Percentiles rank a stretch among this genome's conserved stretches.
Conservation (phyloP, 2,888 invertebrate species). For the Rhorus exstirpatorius region DNA sequence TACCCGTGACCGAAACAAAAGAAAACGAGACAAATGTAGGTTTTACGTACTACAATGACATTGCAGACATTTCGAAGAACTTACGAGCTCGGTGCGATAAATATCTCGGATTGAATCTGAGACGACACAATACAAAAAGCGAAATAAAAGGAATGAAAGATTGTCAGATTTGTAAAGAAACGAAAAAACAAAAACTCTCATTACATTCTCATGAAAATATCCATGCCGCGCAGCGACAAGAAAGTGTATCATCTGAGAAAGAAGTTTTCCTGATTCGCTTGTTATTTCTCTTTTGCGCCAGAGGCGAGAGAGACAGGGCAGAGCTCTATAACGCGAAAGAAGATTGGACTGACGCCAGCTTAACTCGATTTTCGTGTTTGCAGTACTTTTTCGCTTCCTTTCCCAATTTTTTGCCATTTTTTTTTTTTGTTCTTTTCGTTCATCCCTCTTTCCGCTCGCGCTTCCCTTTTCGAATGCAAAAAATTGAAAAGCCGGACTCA, state of each 20-base stretch:
- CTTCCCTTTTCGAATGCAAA: slow-evolving; percentile 56
- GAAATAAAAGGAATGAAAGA: slow-evolving; percentile 7
- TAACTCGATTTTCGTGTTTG: slow-evolving; percentile 70
- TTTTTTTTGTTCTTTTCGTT: slow-evolving; percentile 8
- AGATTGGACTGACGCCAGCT: slow-evolving; percentile 69
- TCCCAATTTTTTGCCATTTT: slow-evolving; percentile 54
- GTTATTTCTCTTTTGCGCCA: slow-evolving; percentile 59
- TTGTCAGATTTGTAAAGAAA: slow-evolving; percentile 10
- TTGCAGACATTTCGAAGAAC: not conserved
- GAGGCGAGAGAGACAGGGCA: slow-evolving; percentile 5
- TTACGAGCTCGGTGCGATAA: not conserved
- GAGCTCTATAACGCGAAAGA: slow-evolving; percentile 46
- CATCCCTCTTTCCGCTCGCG: slow-evolving; percentile 18
- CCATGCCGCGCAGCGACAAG: not conserved
- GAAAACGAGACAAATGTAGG: not conserved
- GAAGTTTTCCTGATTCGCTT: slow-evolving; percentile 56
- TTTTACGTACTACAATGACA: not conserved
- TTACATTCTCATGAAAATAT: slow-evolving; percentile 47
- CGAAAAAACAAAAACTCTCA: slow-evolving; percentile 34
- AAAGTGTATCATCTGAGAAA: slow-evolving; percentile 50
- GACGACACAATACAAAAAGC: not conserved
- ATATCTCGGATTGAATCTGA: not conserved
- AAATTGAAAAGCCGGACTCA: slow-evolving; percentile 46
- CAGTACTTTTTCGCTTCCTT: slow-evolving; percentile 65
- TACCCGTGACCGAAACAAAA: not conserved